Percentiles rank a stretch among this genome's conserved stretches.
Conservation (phyloP, 2,113 vertebrate species). For the Callithrix jacchus region DNA sequence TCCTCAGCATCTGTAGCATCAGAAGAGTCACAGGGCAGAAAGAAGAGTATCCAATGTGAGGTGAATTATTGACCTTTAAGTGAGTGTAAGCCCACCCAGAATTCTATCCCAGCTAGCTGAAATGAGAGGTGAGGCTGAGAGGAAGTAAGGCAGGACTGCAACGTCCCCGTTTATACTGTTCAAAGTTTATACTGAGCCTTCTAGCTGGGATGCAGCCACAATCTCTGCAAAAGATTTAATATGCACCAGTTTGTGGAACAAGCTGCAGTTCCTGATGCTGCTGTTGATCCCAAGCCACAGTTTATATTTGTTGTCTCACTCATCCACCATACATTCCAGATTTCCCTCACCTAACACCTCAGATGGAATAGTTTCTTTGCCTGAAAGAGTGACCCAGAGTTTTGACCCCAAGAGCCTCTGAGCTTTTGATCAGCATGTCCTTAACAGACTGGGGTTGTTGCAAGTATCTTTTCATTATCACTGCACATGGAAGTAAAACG, state of each 20-base stretch:
- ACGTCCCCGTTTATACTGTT: not conserved
- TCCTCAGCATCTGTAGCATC: not conserved
- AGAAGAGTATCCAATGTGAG: not conserved
- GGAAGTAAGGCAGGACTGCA: not conserved
- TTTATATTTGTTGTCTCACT: not conserved
- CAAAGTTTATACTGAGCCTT: not conserved
- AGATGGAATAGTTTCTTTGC: not conserved
- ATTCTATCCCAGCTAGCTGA: not conserved
- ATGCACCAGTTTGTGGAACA: not conserved
- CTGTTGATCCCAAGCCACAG: not conserved
- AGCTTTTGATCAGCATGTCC: not conserved
- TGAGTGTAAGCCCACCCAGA: not conserved
- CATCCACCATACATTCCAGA: not conserved
- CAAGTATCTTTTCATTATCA: not conserved
- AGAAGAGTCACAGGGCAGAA: not conserved
- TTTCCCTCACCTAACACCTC: not conserved
- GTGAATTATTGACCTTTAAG: not conserved
- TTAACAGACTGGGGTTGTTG: not conserved
- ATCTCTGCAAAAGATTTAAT: not conserved
- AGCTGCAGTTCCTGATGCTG: not conserved
- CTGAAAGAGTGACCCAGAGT: not conserved
- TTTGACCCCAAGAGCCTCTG: not conserved
- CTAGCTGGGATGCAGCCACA: not conserved
- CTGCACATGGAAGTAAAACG: not conserved
- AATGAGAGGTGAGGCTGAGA: not conserved